Percentiles rank a stretch among this genome's conserved stretches.
These are phyloP conservation scores for Cephus runcator DNA, from an alignment of 2,888 invertebrate genomes.

Conservation along the genomic window DNA sequence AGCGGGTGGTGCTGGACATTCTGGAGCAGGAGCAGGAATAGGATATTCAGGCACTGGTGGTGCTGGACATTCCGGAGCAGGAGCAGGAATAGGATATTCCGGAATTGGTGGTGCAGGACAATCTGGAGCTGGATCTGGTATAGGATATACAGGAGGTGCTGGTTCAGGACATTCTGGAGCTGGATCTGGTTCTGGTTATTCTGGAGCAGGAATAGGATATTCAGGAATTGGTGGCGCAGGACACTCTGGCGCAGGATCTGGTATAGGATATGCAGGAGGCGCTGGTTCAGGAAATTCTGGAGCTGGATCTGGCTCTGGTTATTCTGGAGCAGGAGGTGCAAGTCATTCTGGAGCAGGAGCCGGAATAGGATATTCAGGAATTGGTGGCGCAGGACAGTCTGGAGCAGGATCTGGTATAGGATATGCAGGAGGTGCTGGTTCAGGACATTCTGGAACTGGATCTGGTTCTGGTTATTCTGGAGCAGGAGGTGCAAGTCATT, in stretches of 20 bases:
- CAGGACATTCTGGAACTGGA: slow-evolving; percentile 5
- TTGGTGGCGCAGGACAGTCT: neutral
- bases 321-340: neutral
- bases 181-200: neutral
- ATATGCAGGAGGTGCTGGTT: neutral
- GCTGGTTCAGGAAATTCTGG: slow-evolving; percentile 4
- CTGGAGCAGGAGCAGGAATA: neutral
- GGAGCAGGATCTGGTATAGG: neutral
- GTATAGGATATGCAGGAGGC: neutral
- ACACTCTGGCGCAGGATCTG: neutral
- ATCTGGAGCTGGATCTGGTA: neutral
- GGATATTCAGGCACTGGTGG: slow-evolving; percentile 2
- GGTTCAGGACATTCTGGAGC: neutral
- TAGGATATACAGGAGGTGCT: neutral
- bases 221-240: slow-evolving; percentile 15
- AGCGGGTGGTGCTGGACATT: neutral
- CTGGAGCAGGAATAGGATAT: neutral
- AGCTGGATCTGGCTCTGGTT: slow-evolving; percentile 8
- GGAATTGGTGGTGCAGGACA: slow-evolving; percentile 4
- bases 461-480: neutral
- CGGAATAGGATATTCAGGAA: slow-evolving; percentile 7
- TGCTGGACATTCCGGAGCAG: neutral
- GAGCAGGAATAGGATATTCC: neutral
- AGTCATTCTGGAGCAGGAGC: slow-evolving; percentile 9
- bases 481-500: slow-evolving; percentile 4